These are phyloP conservation scores for Cinclus mexicanus DNA, from an alignment of 2,113 vertebrate species.

Conservation along the genomic window DNA sequence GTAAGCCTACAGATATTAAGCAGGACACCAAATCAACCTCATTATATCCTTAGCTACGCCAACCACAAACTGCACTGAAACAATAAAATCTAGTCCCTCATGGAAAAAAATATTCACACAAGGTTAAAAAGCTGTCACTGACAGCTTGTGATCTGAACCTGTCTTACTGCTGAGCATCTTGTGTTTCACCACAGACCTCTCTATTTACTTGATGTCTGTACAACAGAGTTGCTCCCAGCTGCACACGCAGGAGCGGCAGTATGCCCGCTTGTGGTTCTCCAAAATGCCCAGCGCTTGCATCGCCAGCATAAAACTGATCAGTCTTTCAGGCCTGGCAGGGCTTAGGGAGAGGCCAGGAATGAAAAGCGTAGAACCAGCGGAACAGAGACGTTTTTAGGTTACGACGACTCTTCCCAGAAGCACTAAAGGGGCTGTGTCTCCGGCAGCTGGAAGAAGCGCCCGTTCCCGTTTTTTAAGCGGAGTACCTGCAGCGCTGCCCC, in stretches of 20 bases:
- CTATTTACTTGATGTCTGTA: background rate
- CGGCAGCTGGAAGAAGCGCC: background rate
- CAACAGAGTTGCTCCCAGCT: background rate
- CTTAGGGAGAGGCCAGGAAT: background rate
- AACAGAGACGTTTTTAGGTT: background rate
- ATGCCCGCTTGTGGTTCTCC: background rate
- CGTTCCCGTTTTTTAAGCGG: background rate
- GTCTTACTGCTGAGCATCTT: background rate
- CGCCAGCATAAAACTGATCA: background rate
- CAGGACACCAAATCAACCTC: background rate
- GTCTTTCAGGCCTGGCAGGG: background rate
- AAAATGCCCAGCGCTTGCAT: accelerated
- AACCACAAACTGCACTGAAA: background rate
- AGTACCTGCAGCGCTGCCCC: accelerated
- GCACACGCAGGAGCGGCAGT: background rate
- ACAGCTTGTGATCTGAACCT: background rate
- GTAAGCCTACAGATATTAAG: accelerated
- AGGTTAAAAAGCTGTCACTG: background rate
- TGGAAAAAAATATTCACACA: background rate
- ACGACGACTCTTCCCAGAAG: background rate
- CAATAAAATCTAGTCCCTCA: background rate
- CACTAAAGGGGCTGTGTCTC: background rate
- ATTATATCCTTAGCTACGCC: background rate
- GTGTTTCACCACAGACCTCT: background rate
- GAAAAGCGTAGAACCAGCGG: accelerated